These are phyloP conservation scores for human DNA, from an alignment of 2,113 vertebrate genomes.

Conservation along the genomic window GRCh38 chr4:133498501-133499000, in stretches of 20 bases:
- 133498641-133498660: rapidly evolving
- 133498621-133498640: background rate
- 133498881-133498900: background rate
- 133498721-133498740: background rate
- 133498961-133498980: background rate
- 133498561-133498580: background rate
- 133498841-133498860: background rate
- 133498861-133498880: background rate
- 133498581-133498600: background rate
- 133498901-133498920: background rate
- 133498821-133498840: too few relatives aligned
- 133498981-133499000: background rate
- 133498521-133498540: background rate
- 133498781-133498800: background rate
- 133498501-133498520: background rate
- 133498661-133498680: background rate
- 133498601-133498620: background rate
- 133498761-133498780: background rate
- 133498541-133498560: background rate
- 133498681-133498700: background rate
- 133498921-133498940: background rate
- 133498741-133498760: background rate
- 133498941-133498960: background rate
- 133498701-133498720: background rate
- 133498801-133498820: background rate